Evolutionary conservation across 2,888 invertebrate genomes (phyloP).

Genomic region (Junonia oenone): DNA sequence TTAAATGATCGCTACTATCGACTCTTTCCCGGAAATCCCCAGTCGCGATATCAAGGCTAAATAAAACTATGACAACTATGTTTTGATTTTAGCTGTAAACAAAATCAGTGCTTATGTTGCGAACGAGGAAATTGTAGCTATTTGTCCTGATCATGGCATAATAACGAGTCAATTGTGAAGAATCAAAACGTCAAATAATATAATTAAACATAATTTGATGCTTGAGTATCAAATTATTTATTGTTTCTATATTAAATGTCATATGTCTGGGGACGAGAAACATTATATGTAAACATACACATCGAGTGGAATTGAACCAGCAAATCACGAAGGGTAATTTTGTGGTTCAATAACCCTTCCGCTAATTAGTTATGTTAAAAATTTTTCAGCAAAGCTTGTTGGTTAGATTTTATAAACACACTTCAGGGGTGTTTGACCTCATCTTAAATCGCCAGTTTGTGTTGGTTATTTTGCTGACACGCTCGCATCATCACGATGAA

Average conservation of each 20-base stretch:
- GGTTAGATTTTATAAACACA: too few relatives aligned
- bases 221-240: too few relatives aligned
- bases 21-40: background rate
- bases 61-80: background rate
- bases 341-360: too few relatives aligned
- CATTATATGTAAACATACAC: too few relatives aligned
- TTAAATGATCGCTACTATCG: background rate
- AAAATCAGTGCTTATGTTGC: background rate
- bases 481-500: constrained; percentile 14
- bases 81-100: background rate
- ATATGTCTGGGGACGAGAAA: too few relatives aligned
- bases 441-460: constrained; percentile 8
- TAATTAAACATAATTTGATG: too few relatives aligned
- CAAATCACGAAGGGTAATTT: too few relatives aligned
- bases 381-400: too few relatives aligned
- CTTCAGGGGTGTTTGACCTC: constrained; percentile 17
- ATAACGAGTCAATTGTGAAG: background rate
- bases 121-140: background rate
- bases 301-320: too few relatives aligned
- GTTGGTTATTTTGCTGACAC: constrained; percentile 19
- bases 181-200: too few relatives aligned
- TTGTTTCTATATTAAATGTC: too few relatives aligned
- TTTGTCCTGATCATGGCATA: background rate
- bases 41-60: background rate
- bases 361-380: too few relatives aligned